Evolutionary conservation across 1,140 invertebrate species (phyloP), one percentile per base, ranked within the genome.

Genomic region (Popillia japonica): DNA sequence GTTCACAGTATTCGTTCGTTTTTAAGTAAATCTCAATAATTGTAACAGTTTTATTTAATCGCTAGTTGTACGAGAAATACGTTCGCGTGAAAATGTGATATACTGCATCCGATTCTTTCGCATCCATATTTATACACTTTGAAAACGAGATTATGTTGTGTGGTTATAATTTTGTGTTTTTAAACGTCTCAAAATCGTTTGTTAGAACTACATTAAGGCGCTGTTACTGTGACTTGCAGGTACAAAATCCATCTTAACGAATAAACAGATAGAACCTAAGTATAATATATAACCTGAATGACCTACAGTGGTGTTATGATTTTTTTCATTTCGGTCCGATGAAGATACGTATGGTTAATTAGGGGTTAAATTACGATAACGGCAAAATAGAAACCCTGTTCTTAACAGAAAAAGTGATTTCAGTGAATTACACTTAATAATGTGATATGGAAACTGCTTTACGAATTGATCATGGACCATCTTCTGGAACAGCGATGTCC

Each of bases 361-460:
- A 68, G 61, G 17, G 9, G 11, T 27, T 68, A 68, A 22, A 34
- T 7, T 34, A 68, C 20, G 61, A 68, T 2, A 48, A 48, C n/a
- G 10, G 44, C n/a, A 48, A 48, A 10, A 48, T 48, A 48, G 11
- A 68, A 34, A 68, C 22, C 10, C 22, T 23, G 61, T 34, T 23
- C 61, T 68, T 68, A 34, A 68, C 20, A 68, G 61, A 68, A 68
- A 68, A 68, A 68, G 61, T 68, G 61, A 68, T 68, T 68, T 68
- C 6, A 27, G 61, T 68, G 61, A 68, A 27, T 68, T 68, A 11
- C 61, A 68, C 61, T 34, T 68, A 68, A 68, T 68, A 68, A 68
- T 68, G 61, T 68, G 61, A 68, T 68, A 68, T 68, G 61, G 61
- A 68, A 68, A 68, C 61, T 68, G 61, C 61, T 9, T 68, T 68